Percentiles rank a stretch among this genome's conserved stretches.
These are phyloP conservation scores for Dendrolimus houi DNA, from an alignment of 2,888 invertebrate genomes.

Conservation along the genomic window DNA sequence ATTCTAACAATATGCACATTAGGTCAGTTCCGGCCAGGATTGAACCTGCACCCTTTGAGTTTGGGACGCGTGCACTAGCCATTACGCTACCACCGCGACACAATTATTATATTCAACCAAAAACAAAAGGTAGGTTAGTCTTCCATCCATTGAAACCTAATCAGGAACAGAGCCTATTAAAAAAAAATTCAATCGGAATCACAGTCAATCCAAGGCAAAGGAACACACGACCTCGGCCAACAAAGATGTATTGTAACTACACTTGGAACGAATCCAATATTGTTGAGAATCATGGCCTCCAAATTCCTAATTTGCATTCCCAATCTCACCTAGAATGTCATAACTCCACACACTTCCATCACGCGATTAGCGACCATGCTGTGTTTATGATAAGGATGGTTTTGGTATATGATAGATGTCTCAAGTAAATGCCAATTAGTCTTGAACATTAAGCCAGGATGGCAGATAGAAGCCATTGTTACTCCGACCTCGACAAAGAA, in stretches of 20 bases:
- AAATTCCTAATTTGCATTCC: constrained; percentile 69
- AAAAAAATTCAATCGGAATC: constrained; percentile 32
- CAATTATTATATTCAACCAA: too few relatives aligned
- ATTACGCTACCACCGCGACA: too few relatives aligned
- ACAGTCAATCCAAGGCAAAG: constrained; percentile 45
- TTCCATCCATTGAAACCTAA: background rate
- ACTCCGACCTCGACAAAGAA: constrained; percentile 59
- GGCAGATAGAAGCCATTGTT: constrained; percentile 55
- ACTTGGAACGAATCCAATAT: constrained; percentile 72
- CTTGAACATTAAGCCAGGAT: constrained; percentile 54
- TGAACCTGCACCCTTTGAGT: too few relatives aligned
- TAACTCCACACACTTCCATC: constrained; percentile 15
- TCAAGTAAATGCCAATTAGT: constrained; percentile 42
- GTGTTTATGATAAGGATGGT: constrained; percentile 3
- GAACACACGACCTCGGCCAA: constrained; percentile 52
- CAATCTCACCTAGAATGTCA: constrained; percentile 19
- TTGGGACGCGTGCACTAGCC: too few relatives aligned
- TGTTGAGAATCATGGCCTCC: constrained; percentile 65
- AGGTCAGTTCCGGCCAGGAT: too few relatives aligned
- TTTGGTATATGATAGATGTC: constrained; percentile 15
- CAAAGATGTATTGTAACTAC: constrained; percentile 69
- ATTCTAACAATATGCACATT: too few relatives aligned
- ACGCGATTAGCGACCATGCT: constrained; percentile 13
- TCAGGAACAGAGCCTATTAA: constrained; percentile 7
- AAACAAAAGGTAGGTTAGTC: too few relatives aligned